phyloP scores from a whole-genome alignment of 2,797 vertebrate species.

The Selene dorsalis region DNA sequence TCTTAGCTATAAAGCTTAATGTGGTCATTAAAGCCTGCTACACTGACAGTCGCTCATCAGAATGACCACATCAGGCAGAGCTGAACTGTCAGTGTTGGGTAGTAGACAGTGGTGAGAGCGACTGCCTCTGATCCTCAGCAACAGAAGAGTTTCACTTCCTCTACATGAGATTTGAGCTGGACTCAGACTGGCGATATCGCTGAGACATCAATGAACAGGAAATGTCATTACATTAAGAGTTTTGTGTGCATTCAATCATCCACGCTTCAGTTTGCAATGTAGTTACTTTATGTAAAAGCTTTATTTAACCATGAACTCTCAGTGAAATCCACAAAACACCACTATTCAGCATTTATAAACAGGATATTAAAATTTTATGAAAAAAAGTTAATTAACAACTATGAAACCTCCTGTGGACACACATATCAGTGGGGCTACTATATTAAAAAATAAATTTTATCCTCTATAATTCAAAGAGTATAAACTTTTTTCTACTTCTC shows the following conservation, averaged over 20 bases:
- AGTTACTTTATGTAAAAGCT: neutral
- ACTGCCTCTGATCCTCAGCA: constrained; percentile 1
- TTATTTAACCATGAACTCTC: neutral
- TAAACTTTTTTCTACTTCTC: no score
- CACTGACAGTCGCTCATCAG: constrained; percentile 48
- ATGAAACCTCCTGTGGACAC: neutral
- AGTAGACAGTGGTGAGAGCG: constrained; percentile 5
- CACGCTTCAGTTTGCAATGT: neutral
- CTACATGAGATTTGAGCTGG: neutral
- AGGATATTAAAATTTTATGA: neutral
- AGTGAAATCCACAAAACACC: neutral
- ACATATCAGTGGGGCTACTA: no score
- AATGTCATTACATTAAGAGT: neutral
- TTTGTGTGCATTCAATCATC: neutral
- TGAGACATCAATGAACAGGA: neutral
- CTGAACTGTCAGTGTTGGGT: constrained; percentile 13
- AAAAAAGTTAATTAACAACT: neutral
- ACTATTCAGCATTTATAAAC: neutral
- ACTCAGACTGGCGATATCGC: neutral
- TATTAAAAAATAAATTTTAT: no score
- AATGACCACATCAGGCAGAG: constrained; percentile 49
- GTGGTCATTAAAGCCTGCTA: constrained; percentile 65
- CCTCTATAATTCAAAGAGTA: no score
- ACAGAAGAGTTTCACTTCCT: neutral
- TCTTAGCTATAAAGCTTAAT: constrained; percentile 72